Percentiles rank a stretch among this genome's conserved stretches.
phyloP scores from a whole-genome alignment of 2,113 vertebrate species.

The Eulemur macaco region DNA sequence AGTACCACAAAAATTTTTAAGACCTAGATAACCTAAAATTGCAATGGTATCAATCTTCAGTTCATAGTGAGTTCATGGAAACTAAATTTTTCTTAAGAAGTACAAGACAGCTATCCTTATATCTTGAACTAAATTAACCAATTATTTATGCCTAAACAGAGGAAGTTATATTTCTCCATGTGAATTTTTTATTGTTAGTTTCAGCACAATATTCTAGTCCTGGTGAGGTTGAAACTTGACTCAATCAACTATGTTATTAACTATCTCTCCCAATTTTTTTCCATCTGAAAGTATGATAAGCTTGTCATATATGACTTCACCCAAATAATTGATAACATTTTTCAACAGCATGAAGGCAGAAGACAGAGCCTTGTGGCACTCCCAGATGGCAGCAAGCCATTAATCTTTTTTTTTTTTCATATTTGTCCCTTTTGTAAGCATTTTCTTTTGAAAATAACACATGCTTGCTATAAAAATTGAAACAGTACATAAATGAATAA shows the following conservation, averaged over 20 bases:
- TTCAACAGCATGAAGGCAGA: constrained; percentile 58
- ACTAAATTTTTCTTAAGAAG: neutral
- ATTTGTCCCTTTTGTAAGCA: constrained; percentile 4
- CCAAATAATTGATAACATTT: constrained; percentile 71
- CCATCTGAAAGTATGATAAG: constrained; percentile 47
- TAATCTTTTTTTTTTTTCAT: constrained; percentile 38
- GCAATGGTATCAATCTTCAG: neutral
- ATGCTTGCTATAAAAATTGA: neutral
- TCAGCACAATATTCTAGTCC: neutral
- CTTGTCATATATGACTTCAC: constrained; percentile 67
- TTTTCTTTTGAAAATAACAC: constrained; percentile 50
- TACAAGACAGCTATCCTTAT: neutral
- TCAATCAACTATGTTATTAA: constrained; percentile 44
- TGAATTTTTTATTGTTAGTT: constrained; percentile 26
- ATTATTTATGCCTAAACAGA: neutral
- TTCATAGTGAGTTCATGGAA: neutral
- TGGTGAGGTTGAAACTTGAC: neutral
- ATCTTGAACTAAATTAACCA: neutral
- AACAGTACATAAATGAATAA: neutral
- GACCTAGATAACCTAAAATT: neutral
- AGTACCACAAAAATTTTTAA: neutral
- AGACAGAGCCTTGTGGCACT: constrained; percentile 62
- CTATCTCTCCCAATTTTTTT: constrained; percentile 2
- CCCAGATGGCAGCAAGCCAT: constrained; percentile 56
- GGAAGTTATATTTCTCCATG: neutral